These are phyloP conservation scores for Tyrannus savana DNA, from an alignment of 2,113 vertebrate genomes.

Conservation along the genomic window DNA sequence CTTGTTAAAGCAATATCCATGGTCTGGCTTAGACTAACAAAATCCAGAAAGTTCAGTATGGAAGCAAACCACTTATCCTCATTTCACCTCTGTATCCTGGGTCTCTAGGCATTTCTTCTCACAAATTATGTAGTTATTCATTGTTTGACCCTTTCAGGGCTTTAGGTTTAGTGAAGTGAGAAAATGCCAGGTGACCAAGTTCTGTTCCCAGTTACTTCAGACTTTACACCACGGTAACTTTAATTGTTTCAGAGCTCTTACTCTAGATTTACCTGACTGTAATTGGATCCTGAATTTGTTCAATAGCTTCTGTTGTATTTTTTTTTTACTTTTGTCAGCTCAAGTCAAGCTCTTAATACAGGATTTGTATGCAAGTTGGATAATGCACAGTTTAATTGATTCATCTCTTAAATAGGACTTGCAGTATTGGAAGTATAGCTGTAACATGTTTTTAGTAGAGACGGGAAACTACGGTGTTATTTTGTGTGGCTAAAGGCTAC, in stretches of 20 bases:
- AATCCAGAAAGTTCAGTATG: slow-evolving; percentile 4
- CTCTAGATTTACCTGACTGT: background rate
- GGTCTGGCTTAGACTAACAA: slow-evolving; percentile 13
- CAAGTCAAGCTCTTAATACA: background rate
- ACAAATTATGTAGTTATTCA: slow-evolving; percentile 22
- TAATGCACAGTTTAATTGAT: background rate
- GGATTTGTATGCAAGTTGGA: background rate
- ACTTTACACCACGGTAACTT: background rate
- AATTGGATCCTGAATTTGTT: background rate
- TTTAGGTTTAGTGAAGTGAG: slow-evolving; percentile 32
- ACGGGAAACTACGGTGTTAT: slow-evolving; percentile 39
- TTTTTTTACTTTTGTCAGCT: background rate
- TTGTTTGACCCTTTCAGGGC: slow-evolving; percentile 31
- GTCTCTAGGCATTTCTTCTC: background rate
- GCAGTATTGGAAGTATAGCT: slow-evolving; percentile 25
- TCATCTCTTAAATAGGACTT: background rate
- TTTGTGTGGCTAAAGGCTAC: slow-evolving; percentile 36
- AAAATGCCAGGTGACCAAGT: slow-evolving; percentile 4
- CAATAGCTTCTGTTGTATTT: background rate
- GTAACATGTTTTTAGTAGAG: slow-evolving; percentile 50
- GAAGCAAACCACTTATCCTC: slow-evolving; percentile 54
- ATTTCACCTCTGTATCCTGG: slow-evolving; percentile 24
- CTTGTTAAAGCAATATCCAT: background rate
- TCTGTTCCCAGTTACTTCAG: background rate
- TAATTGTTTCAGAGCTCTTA: background rate